Evolutionary conservation across 2,888 invertebrate genomes (phyloP).

Genomic region (Melanchra persicariae): DNA sequence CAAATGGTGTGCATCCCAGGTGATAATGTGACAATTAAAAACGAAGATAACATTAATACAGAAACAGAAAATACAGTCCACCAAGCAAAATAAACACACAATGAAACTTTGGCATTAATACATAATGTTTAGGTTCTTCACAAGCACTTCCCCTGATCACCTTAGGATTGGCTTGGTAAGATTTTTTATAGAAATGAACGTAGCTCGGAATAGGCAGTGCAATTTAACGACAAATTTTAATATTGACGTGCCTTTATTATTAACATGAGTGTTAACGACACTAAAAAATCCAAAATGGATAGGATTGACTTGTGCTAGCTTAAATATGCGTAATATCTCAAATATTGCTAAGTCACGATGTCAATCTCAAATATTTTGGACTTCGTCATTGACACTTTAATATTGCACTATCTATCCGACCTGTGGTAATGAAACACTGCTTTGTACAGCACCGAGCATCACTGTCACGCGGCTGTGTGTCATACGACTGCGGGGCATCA

Average conservation of each 20-base stretch:
- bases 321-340: too few species aligned
- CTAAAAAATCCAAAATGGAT: too few species aligned
- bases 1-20: neutral
- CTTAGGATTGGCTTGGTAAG: constrained; percentile 49
- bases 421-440: constrained; percentile 61
- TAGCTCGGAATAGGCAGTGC: constrained; percentile 28
- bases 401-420: constrained; percentile 37
- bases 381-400: too few species aligned
- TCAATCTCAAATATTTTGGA: too few species aligned
- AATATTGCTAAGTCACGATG: too few species aligned
- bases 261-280: too few species aligned
- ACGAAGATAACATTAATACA: neutral
- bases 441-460: constrained; percentile 92
- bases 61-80: constrained; percentile 34
- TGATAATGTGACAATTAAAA: neutral
- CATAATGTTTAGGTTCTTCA: constrained; percentile 39
- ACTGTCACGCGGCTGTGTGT: constrained; percentile 93
- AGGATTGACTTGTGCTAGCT: too few species aligned
- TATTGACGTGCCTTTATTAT: neutral
- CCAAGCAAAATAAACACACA: constrained; percentile 1
- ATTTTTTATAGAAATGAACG: constrained; percentile 39
- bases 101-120: constrained; percentile 23
- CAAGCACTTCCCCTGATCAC: constrained; percentile 51
- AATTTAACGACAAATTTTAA: neutral
- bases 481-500: constrained; percentile 86